Conservation (phyloP, 1,140 invertebrate genomes). For the Ips nitidus region DNA sequence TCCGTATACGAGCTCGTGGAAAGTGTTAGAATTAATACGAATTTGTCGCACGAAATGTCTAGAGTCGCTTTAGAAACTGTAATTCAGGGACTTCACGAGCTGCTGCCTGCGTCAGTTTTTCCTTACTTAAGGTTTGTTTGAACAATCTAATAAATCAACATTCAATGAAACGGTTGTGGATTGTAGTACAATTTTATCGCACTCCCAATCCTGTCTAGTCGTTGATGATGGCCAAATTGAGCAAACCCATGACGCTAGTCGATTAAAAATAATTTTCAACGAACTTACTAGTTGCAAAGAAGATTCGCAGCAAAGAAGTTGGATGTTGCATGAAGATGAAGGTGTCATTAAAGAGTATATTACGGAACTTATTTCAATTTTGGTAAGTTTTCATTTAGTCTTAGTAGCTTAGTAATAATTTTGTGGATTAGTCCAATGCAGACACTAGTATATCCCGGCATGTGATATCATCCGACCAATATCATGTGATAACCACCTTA, state of each 20-base stretch:
- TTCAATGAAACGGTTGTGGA: neutral
- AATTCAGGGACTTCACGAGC: constrained; percentile 63
- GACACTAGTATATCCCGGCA: constrained; percentile 78
- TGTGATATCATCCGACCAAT: constrained; percentile 74
- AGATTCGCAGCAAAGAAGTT: constrained; percentile 90
- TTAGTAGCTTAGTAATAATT: too few species aligned
- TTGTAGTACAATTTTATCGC: constrained; percentile 55
- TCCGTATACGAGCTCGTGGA: constrained; percentile 75
- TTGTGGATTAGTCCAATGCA: constrained; percentile 69
- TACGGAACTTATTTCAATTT: constrained; percentile 79
- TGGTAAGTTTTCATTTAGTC: constrained; percentile 60
- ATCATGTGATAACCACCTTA: constrained; percentile 73
- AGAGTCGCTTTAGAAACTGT: constrained; percentile 81
- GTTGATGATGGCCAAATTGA: constrained; percentile 63
- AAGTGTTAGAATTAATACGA: constrained; percentile 77
- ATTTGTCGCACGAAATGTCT: constrained; percentile 84
- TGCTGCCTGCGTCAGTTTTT: constrained; percentile 60
- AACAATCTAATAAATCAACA: neutral
- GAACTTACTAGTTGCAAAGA: constrained; percentile 85
- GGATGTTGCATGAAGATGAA: constrained; percentile 92
- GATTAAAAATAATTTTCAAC: constrained; percentile 76
- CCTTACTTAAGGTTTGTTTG: constrained; percentile 55
- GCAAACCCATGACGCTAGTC: constrained; percentile 74
- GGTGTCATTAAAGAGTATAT: constrained; percentile 80
- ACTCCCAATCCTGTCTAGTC: constrained; percentile 60